Evolutionary conservation across 2,888 invertebrate species (phyloP).

Genomic region (Nebria salina): DNA sequence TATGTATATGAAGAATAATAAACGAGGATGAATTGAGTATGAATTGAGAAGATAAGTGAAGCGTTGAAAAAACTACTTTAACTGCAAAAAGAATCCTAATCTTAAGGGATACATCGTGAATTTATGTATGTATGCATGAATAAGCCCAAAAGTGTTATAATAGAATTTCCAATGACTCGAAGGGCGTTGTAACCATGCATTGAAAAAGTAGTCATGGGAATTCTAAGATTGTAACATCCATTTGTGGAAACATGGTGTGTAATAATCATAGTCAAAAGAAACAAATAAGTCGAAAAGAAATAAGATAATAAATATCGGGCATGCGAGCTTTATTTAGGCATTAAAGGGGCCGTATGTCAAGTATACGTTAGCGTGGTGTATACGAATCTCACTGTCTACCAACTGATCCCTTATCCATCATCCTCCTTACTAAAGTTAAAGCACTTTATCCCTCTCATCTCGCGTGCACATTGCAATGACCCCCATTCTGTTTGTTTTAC

Average conservation of each 20-base stretch:
- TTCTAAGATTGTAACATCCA: neutral
- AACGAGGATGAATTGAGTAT: neutral
- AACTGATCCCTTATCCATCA: conserved; percentile 44
- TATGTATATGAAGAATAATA: neutral
- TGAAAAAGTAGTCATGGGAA: neutral
- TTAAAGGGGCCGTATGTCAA: neutral
- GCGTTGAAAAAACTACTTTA: neutral
- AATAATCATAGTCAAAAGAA: neutral
- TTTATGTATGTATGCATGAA: neutral
- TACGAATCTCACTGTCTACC: conserved; percentile 6
- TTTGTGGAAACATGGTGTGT: neutral
- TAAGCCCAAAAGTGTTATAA: neutral
- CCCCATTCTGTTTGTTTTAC: conserved; percentile 33
- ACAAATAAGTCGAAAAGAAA: neutral
- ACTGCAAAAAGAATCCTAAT: neutral
- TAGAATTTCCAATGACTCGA: conserved; percentile 1
- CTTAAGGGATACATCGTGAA: neutral
- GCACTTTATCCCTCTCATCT: conserved; percentile 45
- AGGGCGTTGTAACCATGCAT: neutral
- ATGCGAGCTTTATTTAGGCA: neutral
- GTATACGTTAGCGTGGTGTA: neutral
- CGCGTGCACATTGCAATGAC: conserved; percentile 19
- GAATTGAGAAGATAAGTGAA: neutral
- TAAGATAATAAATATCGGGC: neutral
- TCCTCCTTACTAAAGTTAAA: conserved; percentile 36